Conservation (phyloP, 2,888 invertebrate genomes). For the Cheilosia soror region DNA sequence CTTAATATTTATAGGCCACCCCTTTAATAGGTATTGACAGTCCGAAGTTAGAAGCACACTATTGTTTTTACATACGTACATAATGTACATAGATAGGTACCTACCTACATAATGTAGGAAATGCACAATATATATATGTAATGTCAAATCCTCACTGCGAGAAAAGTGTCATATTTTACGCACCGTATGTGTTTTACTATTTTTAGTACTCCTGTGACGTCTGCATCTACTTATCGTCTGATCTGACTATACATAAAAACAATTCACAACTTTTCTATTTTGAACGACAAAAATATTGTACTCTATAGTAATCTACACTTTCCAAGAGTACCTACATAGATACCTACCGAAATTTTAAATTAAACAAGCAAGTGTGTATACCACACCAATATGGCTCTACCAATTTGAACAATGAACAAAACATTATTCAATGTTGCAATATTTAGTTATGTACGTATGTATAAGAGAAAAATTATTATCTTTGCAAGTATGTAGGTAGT, state of each 20-base stretch:
- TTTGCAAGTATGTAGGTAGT: background rate
- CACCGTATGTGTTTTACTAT: background rate
- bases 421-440: no score
- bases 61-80: no score
- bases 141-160: no score
- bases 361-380: slow-evolving; percentile 1
- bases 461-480: background rate
- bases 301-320: background rate
- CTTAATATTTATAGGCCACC: no score
- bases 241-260: slow-evolving; percentile 10
- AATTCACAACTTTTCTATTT: background rate
- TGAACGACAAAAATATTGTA: background rate
- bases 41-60: no score
- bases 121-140: no score
- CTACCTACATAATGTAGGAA: no score
- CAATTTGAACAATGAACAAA: slow-evolving; percentile 5
- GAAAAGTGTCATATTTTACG: no score
- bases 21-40: no score
- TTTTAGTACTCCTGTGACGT: slow-evolving; percentile 17
- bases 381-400: background rate
- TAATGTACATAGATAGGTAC: no score
- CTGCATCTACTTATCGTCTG: slow-evolving; percentile 7
- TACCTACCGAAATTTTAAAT: background rate
- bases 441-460: background rate
- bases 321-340: background rate